These are phyloP conservation scores for Drosophila rubida DNA, from an alignment of 2,888 invertebrate species.

Conservation along the genomic window DNA sequence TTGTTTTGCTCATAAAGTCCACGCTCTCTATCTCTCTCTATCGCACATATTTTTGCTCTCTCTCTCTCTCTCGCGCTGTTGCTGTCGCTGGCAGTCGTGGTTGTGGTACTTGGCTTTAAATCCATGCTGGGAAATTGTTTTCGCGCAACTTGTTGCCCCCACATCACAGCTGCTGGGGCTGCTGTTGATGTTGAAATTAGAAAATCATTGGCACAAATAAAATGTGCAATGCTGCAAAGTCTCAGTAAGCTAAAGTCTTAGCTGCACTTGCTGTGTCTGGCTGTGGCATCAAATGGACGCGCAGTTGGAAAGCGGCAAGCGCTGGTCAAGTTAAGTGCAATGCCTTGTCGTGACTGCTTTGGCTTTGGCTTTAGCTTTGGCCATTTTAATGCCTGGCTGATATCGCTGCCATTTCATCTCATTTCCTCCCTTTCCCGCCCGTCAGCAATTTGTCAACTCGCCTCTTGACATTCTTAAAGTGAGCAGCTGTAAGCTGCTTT, in stretches of 20 bases:
- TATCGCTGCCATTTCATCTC: not conserved
- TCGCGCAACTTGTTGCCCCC: conserved; percentile 41
- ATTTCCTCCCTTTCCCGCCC: not conserved
- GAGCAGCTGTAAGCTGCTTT: conserved; percentile 51
- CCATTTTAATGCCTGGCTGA: conserved; percentile 62
- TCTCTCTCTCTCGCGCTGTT: conserved; percentile 20
- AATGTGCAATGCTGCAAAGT: conserved; percentile 48
- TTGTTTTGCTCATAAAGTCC: conserved; percentile 29
- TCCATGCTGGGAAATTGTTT: conserved; percentile 59
- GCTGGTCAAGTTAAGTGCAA: conserved; percentile 75
- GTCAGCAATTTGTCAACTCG: conserved; percentile 60
- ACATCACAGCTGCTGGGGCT: not conserved
- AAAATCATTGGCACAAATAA: conserved; percentile 77
- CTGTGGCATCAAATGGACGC: conserved; percentile 31
- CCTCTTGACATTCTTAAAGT: conserved; percentile 63
- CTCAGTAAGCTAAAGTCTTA: conserved; percentile 41
- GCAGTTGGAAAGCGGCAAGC: conserved; percentile 2
- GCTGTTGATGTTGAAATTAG: conserved; percentile 57
- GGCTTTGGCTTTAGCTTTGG: conserved; percentile 55
- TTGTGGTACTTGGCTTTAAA: conserved; percentile 22
- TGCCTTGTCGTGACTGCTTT: conserved; percentile 66
- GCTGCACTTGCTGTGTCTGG: conserved; percentile 47
- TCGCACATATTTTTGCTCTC: no score
- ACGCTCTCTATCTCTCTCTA: not conserved
- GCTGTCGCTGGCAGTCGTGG: conserved; percentile 40